These are phyloP conservation scores for Hesperophylax magnus DNA, from an alignment of 1,140 invertebrate genomes.

Conservation along the genomic window DNA sequence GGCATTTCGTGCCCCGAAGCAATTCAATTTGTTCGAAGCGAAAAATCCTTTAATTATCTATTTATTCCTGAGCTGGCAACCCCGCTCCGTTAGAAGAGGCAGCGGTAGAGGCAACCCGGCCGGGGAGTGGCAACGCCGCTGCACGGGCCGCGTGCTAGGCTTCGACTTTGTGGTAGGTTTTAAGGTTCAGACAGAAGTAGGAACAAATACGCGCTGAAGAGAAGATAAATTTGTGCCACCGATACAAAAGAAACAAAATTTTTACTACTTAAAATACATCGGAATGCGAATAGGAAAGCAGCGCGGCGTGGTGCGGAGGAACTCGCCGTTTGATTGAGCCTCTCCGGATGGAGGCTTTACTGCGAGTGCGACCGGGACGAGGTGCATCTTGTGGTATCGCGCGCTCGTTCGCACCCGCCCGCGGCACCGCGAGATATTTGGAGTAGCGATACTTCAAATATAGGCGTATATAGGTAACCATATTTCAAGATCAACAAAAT, in stretches of 20 bases:
- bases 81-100: constrained; percentile 7
- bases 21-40: constrained; percentile 42
- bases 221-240: constrained; percentile 32
- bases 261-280: neutral
- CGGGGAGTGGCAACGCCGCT: constrained; percentile 5
- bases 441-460: constrained; percentile 51
- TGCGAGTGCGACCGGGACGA: neutral
- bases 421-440: constrained; percentile 45
- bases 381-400: constrained; percentile 37
- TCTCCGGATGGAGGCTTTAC: neutral
- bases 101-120: neutral
- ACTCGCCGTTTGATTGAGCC: constrained; percentile 10
- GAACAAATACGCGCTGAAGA: constrained; percentile 5
- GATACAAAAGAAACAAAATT: constrained; percentile 26
- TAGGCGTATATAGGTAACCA: constrained; percentile 44
- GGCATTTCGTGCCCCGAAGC: constrained; percentile 40
- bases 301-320: neutral
- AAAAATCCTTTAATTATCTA: constrained; percentile 44
- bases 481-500: constrained; percentile 39
- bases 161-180: constrained; percentile 41
- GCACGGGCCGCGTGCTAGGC: constrained; percentile 29
- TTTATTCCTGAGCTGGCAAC: constrained; percentile 34
- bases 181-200: constrained; percentile 29
- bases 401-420: constrained; percentile 28
- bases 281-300: constrained; percentile 15